Evolutionary conservation across 1,140 invertebrate species (phyloP), one percentile per base, ranked within the genome.

Genomic region (Lethrus apterus): DNA sequence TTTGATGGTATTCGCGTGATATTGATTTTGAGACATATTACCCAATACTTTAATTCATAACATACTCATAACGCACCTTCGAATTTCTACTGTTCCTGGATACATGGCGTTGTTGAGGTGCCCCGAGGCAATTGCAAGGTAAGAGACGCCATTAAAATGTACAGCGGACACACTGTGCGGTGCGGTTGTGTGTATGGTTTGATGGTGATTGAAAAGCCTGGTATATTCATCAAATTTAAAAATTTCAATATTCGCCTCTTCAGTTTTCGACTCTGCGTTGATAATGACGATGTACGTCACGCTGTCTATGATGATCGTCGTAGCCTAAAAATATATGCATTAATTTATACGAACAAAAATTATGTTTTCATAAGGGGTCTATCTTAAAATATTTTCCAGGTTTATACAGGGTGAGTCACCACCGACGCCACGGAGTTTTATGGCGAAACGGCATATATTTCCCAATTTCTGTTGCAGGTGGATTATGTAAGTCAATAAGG

Each of bases 81-180:
- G 20, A n/a, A 59, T 53, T 19, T 51, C 46, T 2, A 62, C 31
- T 18, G 38, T 43, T 19, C 57, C 58, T 13, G 49, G 26, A 43
- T 58, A 46, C 13, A 48, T 52, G 5, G 58, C 49, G 35, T 58
- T 51, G 18, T 46, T 41, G 24, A 55, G 21, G 50, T 55, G 55
- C 9, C 55, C 48, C 21, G 48, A 58, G 8, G 54, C 57, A 3
- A 63, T 36, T n/a, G 55, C 57, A 21, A 60, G 46, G 40, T 56
- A 61, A 31, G 49, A n/a, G 20, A 41, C 30, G 8, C 44, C 26
- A n/a, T 49, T 52, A 48, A 48, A 46, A 2, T 19, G 29, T 30
- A 52, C 46, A 2, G 50, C 29, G n/a, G 55, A 42, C 26, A 59
- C 9, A 32, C 51, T 52, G 23, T 44, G 51, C 7, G 57, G 50